A percentile compares a stretch with the other conserved stretches of the same genome.
Conservation (phyloP, 2,888 invertebrate genomes). For the Microchrysa polita region DNA sequence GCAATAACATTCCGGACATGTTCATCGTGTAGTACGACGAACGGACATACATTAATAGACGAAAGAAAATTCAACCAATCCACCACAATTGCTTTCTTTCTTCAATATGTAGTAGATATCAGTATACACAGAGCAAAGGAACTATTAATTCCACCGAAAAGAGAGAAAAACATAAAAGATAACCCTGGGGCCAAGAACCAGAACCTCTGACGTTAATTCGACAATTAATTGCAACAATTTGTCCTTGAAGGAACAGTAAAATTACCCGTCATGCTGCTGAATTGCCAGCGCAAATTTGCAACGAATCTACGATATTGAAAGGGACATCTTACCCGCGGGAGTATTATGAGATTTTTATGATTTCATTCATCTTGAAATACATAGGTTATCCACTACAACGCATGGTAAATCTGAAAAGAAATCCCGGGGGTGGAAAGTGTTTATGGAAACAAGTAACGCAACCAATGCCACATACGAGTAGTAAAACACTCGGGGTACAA, state of each 20-base stretch:
- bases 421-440: background rate
- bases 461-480: background rate
- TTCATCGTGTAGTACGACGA: background rate
- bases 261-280: conserved; percentile 10
- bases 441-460: background rate
- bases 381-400: no score
- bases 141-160: background rate
- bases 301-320: conserved; percentile 39
- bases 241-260: conserved; percentile 23
- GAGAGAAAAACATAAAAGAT: background rate
- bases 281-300: conserved; percentile 20
- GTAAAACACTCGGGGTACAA: background rate
- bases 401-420: background rate
- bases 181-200: no score
- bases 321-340: conserved; percentile 22
- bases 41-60: background rate
- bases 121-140: background rate
- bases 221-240: conserved; percentile 32
- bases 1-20: background rate
- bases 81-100: background rate
- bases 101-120: no score
- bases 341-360: background rate
- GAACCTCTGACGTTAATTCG: conserved; percentile 30
- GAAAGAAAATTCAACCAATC: background rate
- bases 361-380: conserved; percentile 7